Conservation (phyloP, 1,140 invertebrate species). For the Diorhabda sublineata region DNA sequence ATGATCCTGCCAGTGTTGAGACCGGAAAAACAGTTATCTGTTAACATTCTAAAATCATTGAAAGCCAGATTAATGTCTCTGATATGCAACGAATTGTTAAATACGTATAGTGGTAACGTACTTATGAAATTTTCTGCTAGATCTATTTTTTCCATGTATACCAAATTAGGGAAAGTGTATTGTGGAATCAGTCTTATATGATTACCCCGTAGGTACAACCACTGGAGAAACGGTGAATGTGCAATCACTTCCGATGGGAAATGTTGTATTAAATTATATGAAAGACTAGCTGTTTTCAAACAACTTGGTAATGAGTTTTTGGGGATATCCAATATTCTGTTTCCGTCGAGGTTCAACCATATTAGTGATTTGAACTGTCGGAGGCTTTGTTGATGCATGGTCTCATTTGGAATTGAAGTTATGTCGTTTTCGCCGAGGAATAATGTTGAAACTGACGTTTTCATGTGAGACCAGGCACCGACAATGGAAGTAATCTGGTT, state of each 20-base stretch:
- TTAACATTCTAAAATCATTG: constrained; percentile 65
- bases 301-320: constrained; percentile 58
- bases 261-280: constrained; percentile 65
- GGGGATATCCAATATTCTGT: constrained; percentile 61
- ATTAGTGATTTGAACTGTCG: constrained; percentile 58
- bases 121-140: constrained; percentile 77
- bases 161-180: constrained; percentile 57
- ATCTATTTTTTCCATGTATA: constrained; percentile 75
- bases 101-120: constrained; percentile 53
- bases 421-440: constrained; percentile 81
- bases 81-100: constrained; percentile 69
- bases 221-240: constrained; percentile 59
- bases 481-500: constrained; percentile 63
- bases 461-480: constrained; percentile 70
- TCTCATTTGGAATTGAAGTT: constrained; percentile 52
- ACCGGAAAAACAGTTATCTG: constrained; percentile 61
- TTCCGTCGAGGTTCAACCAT: constrained; percentile 71
- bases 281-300: constrained; percentile 69
- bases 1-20: constrained; percentile 70
- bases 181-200: constrained; percentile 63
- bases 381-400: constrained; percentile 46
- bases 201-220: constrained; percentile 80
- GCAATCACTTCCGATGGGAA: constrained; percentile 63
- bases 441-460: constrained; percentile 69
- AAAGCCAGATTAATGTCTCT: constrained; percentile 77